phyloP scores from a whole-genome alignment of 2,888 invertebrate genomes.

The Sinhomidia bicolor region DNA sequence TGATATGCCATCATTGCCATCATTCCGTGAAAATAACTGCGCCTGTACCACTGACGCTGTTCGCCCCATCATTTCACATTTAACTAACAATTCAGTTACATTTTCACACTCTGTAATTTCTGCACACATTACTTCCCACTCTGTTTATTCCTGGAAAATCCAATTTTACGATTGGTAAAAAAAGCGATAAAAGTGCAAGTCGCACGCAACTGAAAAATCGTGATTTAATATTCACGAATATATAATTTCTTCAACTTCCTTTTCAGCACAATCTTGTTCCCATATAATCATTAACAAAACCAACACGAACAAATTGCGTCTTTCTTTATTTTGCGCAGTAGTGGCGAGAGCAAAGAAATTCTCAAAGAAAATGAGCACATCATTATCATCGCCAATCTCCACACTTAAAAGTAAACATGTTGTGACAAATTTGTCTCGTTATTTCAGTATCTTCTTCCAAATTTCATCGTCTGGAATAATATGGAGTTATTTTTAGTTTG shows the following conservation, averaged over 20 bases:
- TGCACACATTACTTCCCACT: not conserved
- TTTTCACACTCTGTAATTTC: not conserved
- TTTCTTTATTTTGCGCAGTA: not conserved
- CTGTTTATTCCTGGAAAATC: not conserved
- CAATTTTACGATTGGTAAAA: too few relatives aligned
- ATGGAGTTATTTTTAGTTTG: slow-evolving; percentile 52
- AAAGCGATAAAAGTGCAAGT: not conserved
- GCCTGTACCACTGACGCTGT: not conserved
- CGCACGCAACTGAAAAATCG: not conserved
- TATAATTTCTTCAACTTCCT: too few relatives aligned
- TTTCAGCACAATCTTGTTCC: too few relatives aligned
- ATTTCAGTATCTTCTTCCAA: not conserved
- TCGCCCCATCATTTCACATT: not conserved
- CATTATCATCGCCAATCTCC: not conserved
- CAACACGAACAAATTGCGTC: not conserved
- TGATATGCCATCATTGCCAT: too few relatives aligned
- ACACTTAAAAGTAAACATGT: slow-evolving; percentile 34
- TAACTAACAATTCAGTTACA: not conserved
- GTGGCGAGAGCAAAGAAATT: too few relatives aligned
- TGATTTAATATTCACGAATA: too few relatives aligned
- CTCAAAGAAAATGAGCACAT: not conserved
- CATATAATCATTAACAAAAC: too few relatives aligned
- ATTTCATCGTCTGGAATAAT: not conserved
- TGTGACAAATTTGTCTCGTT: slow-evolving; percentile 15
- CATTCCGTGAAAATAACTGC: not conserved